phyloP scores from a whole-genome alignment of 2,113 vertebrate genomes.

The Circaetus gallicus region DNA sequence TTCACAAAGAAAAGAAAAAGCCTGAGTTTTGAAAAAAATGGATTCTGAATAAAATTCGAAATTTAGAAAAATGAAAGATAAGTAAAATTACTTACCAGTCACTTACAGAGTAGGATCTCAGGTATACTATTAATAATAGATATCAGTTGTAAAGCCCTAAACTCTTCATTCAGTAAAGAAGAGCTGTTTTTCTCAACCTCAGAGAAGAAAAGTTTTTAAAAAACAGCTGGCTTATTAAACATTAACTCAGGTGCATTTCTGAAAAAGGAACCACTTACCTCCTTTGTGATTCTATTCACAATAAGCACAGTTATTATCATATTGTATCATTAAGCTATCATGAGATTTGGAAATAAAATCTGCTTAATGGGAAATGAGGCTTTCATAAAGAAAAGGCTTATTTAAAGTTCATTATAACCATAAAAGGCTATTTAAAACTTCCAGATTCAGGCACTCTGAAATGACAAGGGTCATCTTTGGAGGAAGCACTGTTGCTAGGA shows the following conservation, averaged over 20 bases:
- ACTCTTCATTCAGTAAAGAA: not conserved
- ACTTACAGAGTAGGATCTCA: not conserved
- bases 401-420: not conserved
- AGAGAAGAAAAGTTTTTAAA: not conserved
- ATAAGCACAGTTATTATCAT: not conserved
- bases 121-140: not conserved
- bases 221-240: not conserved
- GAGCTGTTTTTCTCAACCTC: not conserved
- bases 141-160: not conserved
- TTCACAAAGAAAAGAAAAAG: not conserved
- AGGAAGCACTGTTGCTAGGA: slow-evolving; percentile 11
- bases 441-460: not conserved
- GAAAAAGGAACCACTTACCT: not conserved
- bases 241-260: not conserved
- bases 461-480: not conserved
- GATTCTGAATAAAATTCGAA: not conserved
- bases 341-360: not conserved
- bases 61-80: not conserved
- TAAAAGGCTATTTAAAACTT: not conserved
- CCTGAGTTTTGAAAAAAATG: not conserved
- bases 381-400: not conserved
- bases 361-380: not conserved
- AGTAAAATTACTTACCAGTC: not conserved
- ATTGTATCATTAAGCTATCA: not conserved
- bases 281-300: not conserved